Evolutionary conservation across 2,888 invertebrate genomes (phyloP).

Genomic region (Branchinecta sandiegonensis): DNA sequence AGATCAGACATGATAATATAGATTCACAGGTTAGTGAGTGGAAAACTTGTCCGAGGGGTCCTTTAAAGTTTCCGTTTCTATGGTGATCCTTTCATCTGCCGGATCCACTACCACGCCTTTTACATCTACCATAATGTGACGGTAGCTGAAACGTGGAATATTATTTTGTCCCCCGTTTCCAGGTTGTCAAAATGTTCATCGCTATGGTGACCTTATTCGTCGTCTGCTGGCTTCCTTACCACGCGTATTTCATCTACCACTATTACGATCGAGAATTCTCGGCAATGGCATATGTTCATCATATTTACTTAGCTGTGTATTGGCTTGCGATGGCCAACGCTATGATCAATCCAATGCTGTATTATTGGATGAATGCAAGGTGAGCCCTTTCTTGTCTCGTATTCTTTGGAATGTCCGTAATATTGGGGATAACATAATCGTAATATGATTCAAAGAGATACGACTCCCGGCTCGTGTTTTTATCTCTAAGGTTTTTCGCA

Average conservation of each 20-base stretch:
- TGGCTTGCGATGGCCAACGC: slow-evolving; percentile 87
- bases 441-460: no score
- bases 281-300: slow-evolving; percentile 57
- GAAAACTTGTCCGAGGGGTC: no score
- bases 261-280: slow-evolving; percentile 52
- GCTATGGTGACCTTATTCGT: slow-evolving; percentile 70
- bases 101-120: no score
- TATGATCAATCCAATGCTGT: slow-evolving; percentile 81
- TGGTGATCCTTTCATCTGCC: no score
- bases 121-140: no score
- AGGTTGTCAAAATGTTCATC: slow-evolving; percentile 83
- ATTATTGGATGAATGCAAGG: slow-evolving; percentile 79
- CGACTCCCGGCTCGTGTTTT: no score
- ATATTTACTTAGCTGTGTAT: slow-evolving; percentile 69
- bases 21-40: no score
- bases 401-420: no score
- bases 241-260: slow-evolving; percentile 67
- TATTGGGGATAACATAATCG: no score
- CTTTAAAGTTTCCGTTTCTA: no score
- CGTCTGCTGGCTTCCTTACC: slow-evolving; percentile 78
- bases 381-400: slow-evolving; percentile 27
- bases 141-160: background rate
- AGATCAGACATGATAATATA: no score
- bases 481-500: no score
- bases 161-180: slow-evolving; percentile 27